A percentile compares a stretch with the other conserved stretches of the same genome.
Conservation (phyloP, 1,140 invertebrate genomes). For the Sinonovacula constricta region DNA sequence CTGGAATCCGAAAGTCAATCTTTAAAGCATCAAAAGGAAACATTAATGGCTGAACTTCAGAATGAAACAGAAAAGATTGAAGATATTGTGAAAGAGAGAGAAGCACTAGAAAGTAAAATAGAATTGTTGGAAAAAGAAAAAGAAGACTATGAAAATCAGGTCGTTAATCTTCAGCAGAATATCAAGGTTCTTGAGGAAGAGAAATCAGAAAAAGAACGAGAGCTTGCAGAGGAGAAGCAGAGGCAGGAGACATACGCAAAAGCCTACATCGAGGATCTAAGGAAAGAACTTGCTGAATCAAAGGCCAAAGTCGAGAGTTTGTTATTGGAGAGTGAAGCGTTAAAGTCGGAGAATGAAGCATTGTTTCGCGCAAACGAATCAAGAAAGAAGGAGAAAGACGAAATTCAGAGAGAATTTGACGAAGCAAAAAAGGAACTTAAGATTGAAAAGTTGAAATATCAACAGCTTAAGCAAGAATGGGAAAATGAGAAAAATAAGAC, state of each 20-base stretch:
- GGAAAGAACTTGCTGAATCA: slow-evolving; percentile 28
- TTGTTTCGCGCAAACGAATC: slow-evolving; percentile 46
- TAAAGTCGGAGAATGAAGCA: slow-evolving; percentile 48
- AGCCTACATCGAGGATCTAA: slow-evolving; percentile 41
- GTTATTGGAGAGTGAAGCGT: slow-evolving; percentile 42
- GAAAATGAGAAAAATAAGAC: slow-evolving; percentile 43
- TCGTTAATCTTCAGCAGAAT: slow-evolving; percentile 21
- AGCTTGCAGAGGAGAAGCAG: slow-evolving; percentile 7
- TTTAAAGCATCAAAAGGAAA: not conserved
- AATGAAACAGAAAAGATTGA: slow-evolving; percentile 16
- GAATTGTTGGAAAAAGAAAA: slow-evolving; percentile 42
- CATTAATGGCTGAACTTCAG: slow-evolving; percentile 2
- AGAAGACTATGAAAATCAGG: slow-evolving; percentile 36
- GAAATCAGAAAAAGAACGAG: slow-evolving; percentile 17
- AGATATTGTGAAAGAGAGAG: slow-evolving; percentile 39
- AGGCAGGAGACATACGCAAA: slow-evolving; percentile 10
- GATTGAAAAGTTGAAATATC: slow-evolving; percentile 29
- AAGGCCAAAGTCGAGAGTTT: slow-evolving; percentile 31
- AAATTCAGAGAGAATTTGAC: slow-evolving; percentile 37
- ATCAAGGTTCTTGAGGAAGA: slow-evolving; percentile 13
- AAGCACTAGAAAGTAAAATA: slow-evolving; percentile 23
- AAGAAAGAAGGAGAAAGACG: slow-evolving; percentile 42
- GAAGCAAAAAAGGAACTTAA: slow-evolving; percentile 35
- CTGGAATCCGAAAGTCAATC: not conserved
- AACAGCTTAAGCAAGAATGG: slow-evolving; percentile 41